phyloP scores from a whole-genome alignment of 1,140 invertebrate species.

The Polypedilum vanderplanki region DNA sequence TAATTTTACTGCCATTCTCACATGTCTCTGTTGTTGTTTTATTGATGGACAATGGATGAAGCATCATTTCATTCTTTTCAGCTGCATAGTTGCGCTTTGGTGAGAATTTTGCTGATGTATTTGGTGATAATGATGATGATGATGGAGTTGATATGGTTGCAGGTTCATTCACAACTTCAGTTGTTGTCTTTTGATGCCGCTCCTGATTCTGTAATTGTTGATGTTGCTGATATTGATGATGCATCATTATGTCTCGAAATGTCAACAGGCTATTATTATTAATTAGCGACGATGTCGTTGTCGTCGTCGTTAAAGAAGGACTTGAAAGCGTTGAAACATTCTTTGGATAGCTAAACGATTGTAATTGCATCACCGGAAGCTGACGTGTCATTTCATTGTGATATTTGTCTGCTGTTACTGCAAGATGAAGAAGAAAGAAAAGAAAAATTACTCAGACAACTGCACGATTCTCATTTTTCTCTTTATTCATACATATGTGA shows the following conservation, averaged over 20 bases:
- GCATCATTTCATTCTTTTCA: neutral
- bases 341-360: conserved; percentile 25
- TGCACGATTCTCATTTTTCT: too few relatives aligned
- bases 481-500: neutral
- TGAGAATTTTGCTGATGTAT: conserved; percentile 15
- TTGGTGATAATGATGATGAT: conserved; percentile 11
- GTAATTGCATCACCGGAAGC: conserved; percentile 28
- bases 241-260: conserved; percentile 28
- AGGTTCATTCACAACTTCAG: neutral
- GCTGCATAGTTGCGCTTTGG: neutral
- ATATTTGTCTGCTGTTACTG: neutral
- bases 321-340: conserved; percentile 18
- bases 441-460: neutral
- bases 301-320: conserved; percentile 24
- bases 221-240: neutral
- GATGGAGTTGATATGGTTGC: conserved; percentile 22
- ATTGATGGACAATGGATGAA: neutral
- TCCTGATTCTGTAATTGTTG: conserved; percentile 3
- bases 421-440: neutral
- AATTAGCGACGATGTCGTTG: conserved; percentile 25
- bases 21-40: neutral
- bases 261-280: conserved; percentile 27
- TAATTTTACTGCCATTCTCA: conserved; percentile 8
- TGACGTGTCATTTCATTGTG: conserved; percentile 23
- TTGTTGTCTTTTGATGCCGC: neutral